phyloP scores from a whole-genome alignment of 1,140 invertebrate species.

The Ladona fulva region DNA sequence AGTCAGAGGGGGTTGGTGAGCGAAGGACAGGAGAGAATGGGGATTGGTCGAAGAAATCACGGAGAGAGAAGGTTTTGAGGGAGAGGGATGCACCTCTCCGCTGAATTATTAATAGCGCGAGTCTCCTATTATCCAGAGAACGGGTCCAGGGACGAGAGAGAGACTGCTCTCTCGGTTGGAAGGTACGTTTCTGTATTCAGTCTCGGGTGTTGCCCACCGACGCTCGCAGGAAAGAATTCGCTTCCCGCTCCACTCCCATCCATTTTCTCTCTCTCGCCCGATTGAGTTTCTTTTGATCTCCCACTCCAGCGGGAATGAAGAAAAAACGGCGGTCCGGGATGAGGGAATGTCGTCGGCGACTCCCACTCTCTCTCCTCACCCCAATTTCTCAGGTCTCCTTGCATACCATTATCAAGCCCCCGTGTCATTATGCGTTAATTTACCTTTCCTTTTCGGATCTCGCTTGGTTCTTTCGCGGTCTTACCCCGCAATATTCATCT shows the following conservation, averaged over 20 bases:
- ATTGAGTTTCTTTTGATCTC: no score
- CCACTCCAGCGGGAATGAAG: no score
- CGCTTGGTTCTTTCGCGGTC: no score
- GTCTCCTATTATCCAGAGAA: background rate
- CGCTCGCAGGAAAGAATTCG: background rate
- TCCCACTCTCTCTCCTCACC: no score
- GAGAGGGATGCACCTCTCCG: background rate
- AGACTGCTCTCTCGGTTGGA: background rate
- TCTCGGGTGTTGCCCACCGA: background rate
- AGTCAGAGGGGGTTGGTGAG: background rate
- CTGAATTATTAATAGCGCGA: constrained; percentile 6
- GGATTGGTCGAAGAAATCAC: background rate
- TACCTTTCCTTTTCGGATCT: no score
- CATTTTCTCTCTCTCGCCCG: no score
- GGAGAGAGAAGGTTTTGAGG: background rate
- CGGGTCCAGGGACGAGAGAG: background rate
- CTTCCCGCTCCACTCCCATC: background rate
- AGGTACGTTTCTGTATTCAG: background rate
- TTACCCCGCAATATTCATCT: no score
- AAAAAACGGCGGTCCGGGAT: no score
- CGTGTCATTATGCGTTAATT: no score
- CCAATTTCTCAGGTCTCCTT: no score
- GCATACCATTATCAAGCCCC: no score
- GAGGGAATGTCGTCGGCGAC: no score
- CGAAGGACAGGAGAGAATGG: background rate